Evolutionary conservation across 2,888 invertebrate genomes (phyloP).

Genomic region (Lacanobia wlatinum): DNA sequence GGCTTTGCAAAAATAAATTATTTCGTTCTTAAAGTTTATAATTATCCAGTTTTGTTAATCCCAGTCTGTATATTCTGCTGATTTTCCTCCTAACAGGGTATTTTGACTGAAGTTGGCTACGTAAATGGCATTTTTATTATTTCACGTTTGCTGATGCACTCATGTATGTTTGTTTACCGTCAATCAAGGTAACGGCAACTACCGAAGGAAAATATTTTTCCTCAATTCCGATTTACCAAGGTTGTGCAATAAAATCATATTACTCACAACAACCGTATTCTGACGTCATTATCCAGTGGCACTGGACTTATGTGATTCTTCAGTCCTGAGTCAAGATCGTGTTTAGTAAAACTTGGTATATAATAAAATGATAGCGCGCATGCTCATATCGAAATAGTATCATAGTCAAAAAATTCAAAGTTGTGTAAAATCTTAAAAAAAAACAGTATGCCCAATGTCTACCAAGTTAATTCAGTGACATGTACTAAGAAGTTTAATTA

Average conservation of each 20-base stretch:
- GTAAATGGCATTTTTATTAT: constrained; percentile 1
- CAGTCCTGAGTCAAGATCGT: background rate
- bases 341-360: background rate
- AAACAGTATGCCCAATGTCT: background rate
- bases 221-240: constrained; percentile 27
- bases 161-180: constrained; percentile 25
- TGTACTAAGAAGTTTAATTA: background rate
- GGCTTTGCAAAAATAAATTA: no score
- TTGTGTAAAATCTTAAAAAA: background rate
- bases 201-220: constrained; percentile 21
- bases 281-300: constrained; percentile 27
- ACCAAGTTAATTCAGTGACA: no score
- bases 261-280: background rate
- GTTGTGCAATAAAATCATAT: constrained; percentile 38
- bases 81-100: background rate
- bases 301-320: constrained; percentile 7
- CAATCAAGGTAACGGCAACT: background rate
- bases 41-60: background rate
- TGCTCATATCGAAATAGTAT: background rate
- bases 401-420: background rate
- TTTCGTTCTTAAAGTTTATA: no score
- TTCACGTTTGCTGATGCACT: background rate
- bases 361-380: background rate
- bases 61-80: background rate
- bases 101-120: background rate